Base-by-base conservation (phyloP, 2,888 invertebrate species). In the Alcis repandata region DNA sequence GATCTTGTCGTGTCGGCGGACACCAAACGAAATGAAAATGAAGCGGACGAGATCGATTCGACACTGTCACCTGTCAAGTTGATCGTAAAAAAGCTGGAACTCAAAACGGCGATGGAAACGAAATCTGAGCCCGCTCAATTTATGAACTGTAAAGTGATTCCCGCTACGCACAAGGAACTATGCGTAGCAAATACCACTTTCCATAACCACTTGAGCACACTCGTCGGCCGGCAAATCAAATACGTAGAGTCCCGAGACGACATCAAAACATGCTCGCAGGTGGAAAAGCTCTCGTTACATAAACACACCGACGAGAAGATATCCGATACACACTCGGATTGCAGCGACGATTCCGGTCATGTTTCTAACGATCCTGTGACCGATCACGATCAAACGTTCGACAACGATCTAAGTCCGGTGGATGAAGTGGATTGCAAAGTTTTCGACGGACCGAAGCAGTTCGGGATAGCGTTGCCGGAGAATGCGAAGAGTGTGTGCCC, bases 321-420 rank as follows among this genome's bases (percentile, higher is more conserved):
- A 84, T 94, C 94, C 66, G 94, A 95, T 85, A 94, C 95, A 73
- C 94, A 94, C 71, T 96, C 96, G 7, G 96, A 96, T 77, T 96
- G 96, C 77, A 96, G 96, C 63, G 97, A 97, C 78, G 97, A 97
- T 89, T 97, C 97, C 62, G 97, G 97, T 67, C 96, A 97, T 87
- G 97, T 96, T 74, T 97, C 97, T 54, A 97, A 96, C 79, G 96
- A 96, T 82, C 96, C 96, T 65, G 96, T 96, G 56, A 96, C 65
- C 4, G 65, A 66, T 46, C 57, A 66, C 46, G 65, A 96, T 80
- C 96, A 96, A 9, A 78, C 84, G 19, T 91, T 89, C 72, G 90
- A 92, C 75, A 86, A 83, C 74, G 89, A 88, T 60, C 68, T 86
- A 59, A 86, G 86, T 63, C 83, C 90, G 1, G 78, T 82, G 41